Conservation (phyloP, 2,888 invertebrate genomes). For the Serrognathus titanus region DNA sequence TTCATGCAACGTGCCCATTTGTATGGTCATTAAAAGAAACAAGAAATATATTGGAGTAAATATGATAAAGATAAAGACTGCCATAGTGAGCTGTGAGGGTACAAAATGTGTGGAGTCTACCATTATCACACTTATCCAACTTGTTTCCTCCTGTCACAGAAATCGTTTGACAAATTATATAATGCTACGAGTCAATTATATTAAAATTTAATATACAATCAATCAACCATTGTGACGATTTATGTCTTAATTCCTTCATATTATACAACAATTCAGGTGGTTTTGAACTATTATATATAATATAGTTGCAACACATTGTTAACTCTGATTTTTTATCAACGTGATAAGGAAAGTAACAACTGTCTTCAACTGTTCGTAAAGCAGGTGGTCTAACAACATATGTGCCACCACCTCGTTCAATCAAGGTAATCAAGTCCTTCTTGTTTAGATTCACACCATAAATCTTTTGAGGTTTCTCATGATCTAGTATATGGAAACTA, state of each 20-base stretch:
- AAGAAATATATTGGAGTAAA: no score
- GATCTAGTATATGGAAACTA: slow-evolving; percentile 33
- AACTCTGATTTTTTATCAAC: slow-evolving; percentile 6
- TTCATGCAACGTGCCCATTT: no score
- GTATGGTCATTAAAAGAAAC: no score
- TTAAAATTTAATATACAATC: slow-evolving; percentile 35
- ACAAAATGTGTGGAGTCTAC: no score
- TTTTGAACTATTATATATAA: slow-evolving; percentile 34
- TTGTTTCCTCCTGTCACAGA: no score
- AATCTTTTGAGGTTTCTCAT: slow-evolving; percentile 22
- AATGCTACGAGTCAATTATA: slow-evolving; percentile 2
- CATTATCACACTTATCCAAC: no score
- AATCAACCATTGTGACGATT: slow-evolving; percentile 37
- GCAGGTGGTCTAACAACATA: slow-evolving; percentile 34
- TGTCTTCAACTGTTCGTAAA: slow-evolving; percentile 24
- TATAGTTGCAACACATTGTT: slow-evolving; percentile 32
- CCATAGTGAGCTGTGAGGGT: no score
- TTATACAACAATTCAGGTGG: slow-evolving; percentile 32
- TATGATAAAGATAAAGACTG: no score
- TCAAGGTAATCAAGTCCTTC: slow-evolving; percentile 29
- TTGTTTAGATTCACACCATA: slow-evolving; percentile 28
- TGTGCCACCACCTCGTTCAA: slow-evolving; percentile 34
- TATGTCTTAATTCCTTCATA: slow-evolving; percentile 36
- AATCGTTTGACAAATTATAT: no score
- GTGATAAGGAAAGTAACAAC: slow-evolving; percentile 22